Evolutionary conservation across 2,888 invertebrate species (phyloP).

Genomic region (Portevinia maculata): DNA sequence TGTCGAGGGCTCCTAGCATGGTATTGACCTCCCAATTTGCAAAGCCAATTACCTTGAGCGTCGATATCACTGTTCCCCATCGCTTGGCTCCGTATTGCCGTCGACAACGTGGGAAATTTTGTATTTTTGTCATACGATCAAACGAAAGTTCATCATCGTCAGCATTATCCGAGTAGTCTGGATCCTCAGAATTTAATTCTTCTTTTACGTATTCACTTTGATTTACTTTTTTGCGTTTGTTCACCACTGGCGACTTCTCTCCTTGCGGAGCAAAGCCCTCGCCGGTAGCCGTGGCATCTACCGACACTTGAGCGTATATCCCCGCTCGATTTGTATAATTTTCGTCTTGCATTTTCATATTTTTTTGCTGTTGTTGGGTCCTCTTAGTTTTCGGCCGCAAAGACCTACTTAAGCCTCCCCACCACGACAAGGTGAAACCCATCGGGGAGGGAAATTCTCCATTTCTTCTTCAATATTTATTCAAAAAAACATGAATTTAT

Average conservation of each 20-base stretch:
- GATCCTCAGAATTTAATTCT: not conserved
- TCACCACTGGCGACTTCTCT: constrained; percentile 64
- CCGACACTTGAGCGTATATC: constrained; percentile 66
- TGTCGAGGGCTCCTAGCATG: constrained; percentile 32
- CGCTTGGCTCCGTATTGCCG: constrained; percentile 3
- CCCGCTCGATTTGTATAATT: constrained; percentile 50
- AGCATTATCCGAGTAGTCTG: not conserved
- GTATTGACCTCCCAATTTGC: constrained; percentile 39
- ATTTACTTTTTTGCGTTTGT: not conserved
- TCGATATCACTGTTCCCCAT: not conserved
- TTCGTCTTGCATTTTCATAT: constrained; percentile 38
- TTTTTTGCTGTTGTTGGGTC: constrained; percentile 41
- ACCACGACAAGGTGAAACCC: constrained; percentile 71
- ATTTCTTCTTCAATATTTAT: constrained; percentile 15
- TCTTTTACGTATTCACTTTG: not conserved
- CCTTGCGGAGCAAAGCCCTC: constrained; percentile 53
- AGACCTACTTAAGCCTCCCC: constrained; percentile 57
- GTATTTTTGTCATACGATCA: not conserved
- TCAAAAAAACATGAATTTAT: not conserved
- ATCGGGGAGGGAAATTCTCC: constrained; percentile 35
- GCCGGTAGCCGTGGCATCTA: constrained; percentile 63
- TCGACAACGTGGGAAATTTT: constrained; percentile 2
- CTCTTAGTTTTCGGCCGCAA: constrained; percentile 44
- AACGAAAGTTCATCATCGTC: not conserved
- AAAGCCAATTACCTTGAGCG: constrained; percentile 1